phyloP scores from a whole-genome alignment of 2,113 vertebrate species.

The Chascanopsetta lugubris region DNA sequence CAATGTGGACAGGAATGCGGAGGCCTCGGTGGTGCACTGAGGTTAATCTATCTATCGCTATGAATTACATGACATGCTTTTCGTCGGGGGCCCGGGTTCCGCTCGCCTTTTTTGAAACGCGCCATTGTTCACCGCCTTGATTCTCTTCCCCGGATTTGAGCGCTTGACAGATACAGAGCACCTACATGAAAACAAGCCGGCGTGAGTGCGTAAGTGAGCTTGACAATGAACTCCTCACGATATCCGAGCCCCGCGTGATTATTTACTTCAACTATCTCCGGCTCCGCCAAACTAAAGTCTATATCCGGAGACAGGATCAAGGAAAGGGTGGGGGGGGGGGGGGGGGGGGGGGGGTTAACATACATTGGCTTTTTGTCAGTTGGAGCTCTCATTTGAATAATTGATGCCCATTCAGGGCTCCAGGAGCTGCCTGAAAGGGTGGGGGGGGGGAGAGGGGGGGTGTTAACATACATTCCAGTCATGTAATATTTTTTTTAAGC shows the following conservation, averaged over 20 bases:
- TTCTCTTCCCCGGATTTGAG: constrained; percentile 32
- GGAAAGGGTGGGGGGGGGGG: too few species aligned
- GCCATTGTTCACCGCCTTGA: constrained; percentile 49
- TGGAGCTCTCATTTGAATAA: too few species aligned
- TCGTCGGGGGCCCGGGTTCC: constrained; percentile 36
- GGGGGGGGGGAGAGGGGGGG: too few species aligned
- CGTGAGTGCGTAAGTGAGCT: constrained; percentile 44
- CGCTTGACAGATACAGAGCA: constrained; percentile 54
- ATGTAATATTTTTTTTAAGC: constrained; percentile 72
- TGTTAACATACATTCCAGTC: constrained; percentile 66
- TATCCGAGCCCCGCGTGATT: constrained; percentile 44
- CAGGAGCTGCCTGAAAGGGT: too few species aligned
- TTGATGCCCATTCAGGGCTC: too few species aligned
- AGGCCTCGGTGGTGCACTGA: constrained; percentile 64
- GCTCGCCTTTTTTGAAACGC: constrained; percentile 46
- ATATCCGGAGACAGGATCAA: constrained; percentile 71
- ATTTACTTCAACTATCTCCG: constrained; percentile 67
- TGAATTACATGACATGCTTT: constrained; percentile 64
- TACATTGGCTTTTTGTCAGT: too few species aligned
- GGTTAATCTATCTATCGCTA: constrained; percentile 75
- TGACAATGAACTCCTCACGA: constrained; percentile 64
- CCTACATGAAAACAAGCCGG: constrained; percentile 50
- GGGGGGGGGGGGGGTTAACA: constrained; percentile 58
- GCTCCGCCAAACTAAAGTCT: constrained; percentile 54
- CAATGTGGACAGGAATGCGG: constrained; percentile 67